A percentile compares a stretch with the other conserved stretches of the same genome.
These are phyloP conservation scores for Plagiodera versicolora DNA, from an alignment of 2,888 invertebrate genomes.

Conservation along the genomic window DNA sequence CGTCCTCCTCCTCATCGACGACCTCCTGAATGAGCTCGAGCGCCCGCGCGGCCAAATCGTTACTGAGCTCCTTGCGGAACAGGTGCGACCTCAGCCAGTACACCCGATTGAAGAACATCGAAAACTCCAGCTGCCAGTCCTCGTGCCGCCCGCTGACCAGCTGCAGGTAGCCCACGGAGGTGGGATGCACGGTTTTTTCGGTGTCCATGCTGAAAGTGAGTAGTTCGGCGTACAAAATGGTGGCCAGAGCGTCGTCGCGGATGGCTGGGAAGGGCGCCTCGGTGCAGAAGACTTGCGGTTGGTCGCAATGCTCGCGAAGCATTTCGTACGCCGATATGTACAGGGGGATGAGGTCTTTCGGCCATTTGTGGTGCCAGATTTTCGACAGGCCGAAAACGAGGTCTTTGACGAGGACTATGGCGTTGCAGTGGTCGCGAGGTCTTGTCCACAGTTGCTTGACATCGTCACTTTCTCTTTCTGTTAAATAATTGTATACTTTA, in stretches of 20 bases:
- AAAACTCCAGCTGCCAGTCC: constrained; percentile 55
- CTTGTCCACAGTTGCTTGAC: constrained; percentile 65
- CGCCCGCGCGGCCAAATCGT: constrained; percentile 57
- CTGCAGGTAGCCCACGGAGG: constrained; percentile 56
- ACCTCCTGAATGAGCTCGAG: constrained; percentile 49
- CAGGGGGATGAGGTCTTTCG: constrained; percentile 60
- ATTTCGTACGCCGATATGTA: constrained; percentile 49
- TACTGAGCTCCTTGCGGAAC: constrained; percentile 58
- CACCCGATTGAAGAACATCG: constrained; percentile 56
- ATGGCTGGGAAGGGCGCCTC: constrained; percentile 52
- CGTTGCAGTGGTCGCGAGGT: constrained; percentile 59
- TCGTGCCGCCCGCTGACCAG: constrained; percentile 55
- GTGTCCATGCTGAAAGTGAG: constrained; percentile 44
- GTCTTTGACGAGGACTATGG: constrained; percentile 63
- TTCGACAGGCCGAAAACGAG: constrained; percentile 61
- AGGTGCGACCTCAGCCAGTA: constrained; percentile 61
- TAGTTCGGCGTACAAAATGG: constrained; percentile 60
- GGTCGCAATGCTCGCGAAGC: constrained; percentile 58
- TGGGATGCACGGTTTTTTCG: constrained; percentile 49
- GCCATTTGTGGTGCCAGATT: constrained; percentile 70
- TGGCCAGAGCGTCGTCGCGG: constrained; percentile 56
- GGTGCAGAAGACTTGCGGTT: constrained; percentile 54
- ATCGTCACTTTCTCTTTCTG: constrained; percentile 64
- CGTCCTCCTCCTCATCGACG: constrained; percentile 28
- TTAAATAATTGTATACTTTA: too few relatives aligned